These are phyloP conservation scores for Crocodylus rhombifer DNA, from an alignment of 2,797 vertebrate species.

Conservation along the genomic window DNA sequence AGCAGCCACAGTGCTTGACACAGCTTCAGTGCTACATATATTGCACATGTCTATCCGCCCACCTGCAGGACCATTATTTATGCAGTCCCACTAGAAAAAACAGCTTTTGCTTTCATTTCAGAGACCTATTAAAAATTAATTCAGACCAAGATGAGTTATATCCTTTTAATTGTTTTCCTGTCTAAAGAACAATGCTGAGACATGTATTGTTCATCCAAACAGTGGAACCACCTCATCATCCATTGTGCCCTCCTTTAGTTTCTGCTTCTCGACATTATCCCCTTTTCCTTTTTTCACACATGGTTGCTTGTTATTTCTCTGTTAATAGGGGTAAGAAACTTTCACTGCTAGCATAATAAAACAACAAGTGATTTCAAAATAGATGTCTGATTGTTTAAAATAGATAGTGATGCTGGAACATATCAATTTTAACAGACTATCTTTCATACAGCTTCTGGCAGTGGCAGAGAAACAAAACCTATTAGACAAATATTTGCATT, in stretches of 20 bases:
- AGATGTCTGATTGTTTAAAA: not conserved
- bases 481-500: not conserved
- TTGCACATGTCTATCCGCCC: not conserved
- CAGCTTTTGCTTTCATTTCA: not conserved
- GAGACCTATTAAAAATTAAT: not conserved
- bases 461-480: not conserved
- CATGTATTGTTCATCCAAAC: not conserved
- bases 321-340: not conserved
- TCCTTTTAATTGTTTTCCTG: not conserved
- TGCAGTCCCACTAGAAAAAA: not conserved
- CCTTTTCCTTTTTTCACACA: not conserved
- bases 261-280: not conserved
- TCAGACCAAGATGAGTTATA: constrained; percentile 7
- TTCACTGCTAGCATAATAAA: not conserved
- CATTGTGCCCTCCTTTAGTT: not conserved
- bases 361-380: not conserved
- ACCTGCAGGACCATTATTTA: constrained; percentile 34
- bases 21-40: not conserved
- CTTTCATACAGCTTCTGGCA: too few species aligned
- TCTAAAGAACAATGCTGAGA: not conserved
- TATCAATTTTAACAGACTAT: not conserved
- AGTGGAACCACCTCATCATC: not conserved
- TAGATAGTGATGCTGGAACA: not conserved
- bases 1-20: constrained; percentile 11
- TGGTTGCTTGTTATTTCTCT: not conserved